Evolutionary conservation across 53 echinoderm and acorn worm species (phyloP).

Genomic region (Actinopyga echinites): DNA sequence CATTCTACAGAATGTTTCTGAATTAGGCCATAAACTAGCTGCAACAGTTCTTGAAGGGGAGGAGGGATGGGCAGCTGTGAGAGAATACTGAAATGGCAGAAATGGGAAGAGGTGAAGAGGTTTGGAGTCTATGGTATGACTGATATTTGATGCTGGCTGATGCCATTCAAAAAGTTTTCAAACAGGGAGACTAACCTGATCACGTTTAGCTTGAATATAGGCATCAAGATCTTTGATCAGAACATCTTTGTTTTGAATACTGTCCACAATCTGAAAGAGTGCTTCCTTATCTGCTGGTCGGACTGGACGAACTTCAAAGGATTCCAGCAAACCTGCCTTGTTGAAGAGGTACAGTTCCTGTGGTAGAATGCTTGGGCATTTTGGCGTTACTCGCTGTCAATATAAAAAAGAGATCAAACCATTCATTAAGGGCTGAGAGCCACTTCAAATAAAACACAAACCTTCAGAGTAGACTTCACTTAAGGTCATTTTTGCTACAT

Average conservation of each 20-base stretch:
- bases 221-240: conserved; percentile 73
- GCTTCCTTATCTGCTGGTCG: conserved; percentile 70
- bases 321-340: conserved; percentile 80
- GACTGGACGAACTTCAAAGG: conserved; percentile 79
- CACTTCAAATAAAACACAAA: no score
- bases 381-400: conserved; percentile 89
- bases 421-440: not conserved
- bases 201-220: conserved; percentile 85
- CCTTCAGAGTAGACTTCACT: no score
- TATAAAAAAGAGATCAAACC: not conserved
- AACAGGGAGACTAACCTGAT: conserved; percentile 82
- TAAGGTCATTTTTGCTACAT: no score
- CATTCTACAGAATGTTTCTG: no score
- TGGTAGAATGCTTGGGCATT: conserved; percentile 90
- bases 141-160: not conserved
- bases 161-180: no score
- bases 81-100: not conserved
- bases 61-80: not conserved
- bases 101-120: no score
- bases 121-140: no score
- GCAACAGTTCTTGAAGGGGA: not conserved
- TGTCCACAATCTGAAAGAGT: conserved; percentile 60
- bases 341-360: conserved; percentile 96
- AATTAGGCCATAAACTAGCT: no score
- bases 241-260: conserved; percentile 71